Conservation (phyloP, 2,888 invertebrate species). For the Dendrolimus houi region DNA sequence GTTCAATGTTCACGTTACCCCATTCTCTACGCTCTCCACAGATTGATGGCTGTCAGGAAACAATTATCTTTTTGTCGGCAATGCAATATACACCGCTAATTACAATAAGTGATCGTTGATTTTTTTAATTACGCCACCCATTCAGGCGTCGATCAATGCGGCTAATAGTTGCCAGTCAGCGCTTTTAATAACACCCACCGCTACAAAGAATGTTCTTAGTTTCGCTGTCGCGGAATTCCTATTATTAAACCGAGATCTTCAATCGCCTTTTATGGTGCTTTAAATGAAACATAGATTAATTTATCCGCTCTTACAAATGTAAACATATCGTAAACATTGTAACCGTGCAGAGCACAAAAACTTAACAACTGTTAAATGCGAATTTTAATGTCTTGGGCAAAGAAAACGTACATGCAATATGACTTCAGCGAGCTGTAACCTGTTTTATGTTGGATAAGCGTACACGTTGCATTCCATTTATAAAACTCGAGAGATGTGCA, state of each 20-base stretch:
- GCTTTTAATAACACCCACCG: slow-evolving; percentile 59
- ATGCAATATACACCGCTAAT: slow-evolving; percentile 60
- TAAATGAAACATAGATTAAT: slow-evolving; percentile 14
- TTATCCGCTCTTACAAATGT: slow-evolving; percentile 21
- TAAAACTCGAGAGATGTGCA: slow-evolving; percentile 34
- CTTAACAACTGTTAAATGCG: slow-evolving; percentile 38
- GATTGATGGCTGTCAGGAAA: slow-evolving; percentile 60
- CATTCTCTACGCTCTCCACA: slow-evolving; percentile 23
- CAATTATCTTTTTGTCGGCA: slow-evolving; percentile 69
- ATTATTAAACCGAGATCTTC: slow-evolving; percentile 42
- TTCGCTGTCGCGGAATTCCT: slow-evolving; percentile 59
- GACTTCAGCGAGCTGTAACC: slow-evolving; percentile 44
- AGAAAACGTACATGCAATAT: slow-evolving; percentile 31
- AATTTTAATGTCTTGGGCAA: slow-evolving; percentile 42
- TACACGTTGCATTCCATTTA: slow-evolving; percentile 55
- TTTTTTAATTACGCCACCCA: slow-evolving; percentile 69
- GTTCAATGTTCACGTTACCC: slow-evolving; percentile 30
- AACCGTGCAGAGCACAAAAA: slow-evolving; percentile 27
- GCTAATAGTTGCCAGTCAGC: slow-evolving; percentile 72
- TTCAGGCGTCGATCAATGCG: slow-evolving; percentile 62
- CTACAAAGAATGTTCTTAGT: slow-evolving; percentile 42
- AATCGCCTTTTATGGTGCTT: slow-evolving; percentile 9
- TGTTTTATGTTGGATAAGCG: slow-evolving; percentile 37
- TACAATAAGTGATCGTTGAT: slow-evolving; percentile 70
- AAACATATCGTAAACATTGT: slow-evolving; percentile 19